Evolutionary conservation across 2,888 invertebrate genomes (phyloP).

Genomic region (Villa cingulata): DNA sequence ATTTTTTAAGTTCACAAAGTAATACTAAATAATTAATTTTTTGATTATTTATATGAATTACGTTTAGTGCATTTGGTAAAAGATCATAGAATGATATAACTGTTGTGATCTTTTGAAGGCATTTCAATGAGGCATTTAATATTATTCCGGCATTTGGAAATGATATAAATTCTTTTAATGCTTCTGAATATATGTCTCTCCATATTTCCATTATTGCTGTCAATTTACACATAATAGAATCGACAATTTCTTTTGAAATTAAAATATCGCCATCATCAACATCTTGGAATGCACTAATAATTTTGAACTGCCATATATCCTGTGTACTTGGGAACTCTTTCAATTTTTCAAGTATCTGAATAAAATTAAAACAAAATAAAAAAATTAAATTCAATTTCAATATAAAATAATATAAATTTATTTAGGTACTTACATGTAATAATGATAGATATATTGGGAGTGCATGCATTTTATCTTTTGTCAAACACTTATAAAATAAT

Average conservation of each 20-base stretch:
- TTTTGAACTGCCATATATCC: constrained; percentile 64
- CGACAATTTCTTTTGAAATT: constrained; percentile 29
- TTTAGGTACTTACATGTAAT: constrained; percentile 42
- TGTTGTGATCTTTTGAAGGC: constrained; percentile 20
- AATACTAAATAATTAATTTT: constrained; percentile 25
- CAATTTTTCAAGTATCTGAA: constrained; percentile 44
- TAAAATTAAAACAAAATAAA: constrained; percentile 16
- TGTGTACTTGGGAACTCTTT: constrained; percentile 40
- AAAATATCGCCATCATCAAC: constrained; percentile 21
- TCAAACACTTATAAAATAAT: constrained; percentile 66
- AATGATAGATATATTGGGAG: constrained; percentile 58
- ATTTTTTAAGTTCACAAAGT: constrained; percentile 27
- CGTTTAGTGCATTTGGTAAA: constrained; percentile 27
- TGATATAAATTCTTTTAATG: constrained; percentile 26
- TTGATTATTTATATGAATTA: constrained; percentile 19
- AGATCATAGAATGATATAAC: constrained; percentile 29
- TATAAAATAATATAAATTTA: constrained; percentile 9
- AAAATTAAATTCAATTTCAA: constrained; percentile 6
- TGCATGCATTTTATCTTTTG: constrained; percentile 63
- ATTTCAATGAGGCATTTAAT: constrained; percentile 11
- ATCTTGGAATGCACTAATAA: constrained; percentile 42
- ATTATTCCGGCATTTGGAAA: constrained; percentile 7
- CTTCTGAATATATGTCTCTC: constrained; percentile 16
- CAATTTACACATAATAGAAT: constrained; percentile 26
- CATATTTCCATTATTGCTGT: constrained; percentile 23